Conservation (phyloP, 2,113 vertebrate species). For the Ramphastos sulfuratus region DNA sequence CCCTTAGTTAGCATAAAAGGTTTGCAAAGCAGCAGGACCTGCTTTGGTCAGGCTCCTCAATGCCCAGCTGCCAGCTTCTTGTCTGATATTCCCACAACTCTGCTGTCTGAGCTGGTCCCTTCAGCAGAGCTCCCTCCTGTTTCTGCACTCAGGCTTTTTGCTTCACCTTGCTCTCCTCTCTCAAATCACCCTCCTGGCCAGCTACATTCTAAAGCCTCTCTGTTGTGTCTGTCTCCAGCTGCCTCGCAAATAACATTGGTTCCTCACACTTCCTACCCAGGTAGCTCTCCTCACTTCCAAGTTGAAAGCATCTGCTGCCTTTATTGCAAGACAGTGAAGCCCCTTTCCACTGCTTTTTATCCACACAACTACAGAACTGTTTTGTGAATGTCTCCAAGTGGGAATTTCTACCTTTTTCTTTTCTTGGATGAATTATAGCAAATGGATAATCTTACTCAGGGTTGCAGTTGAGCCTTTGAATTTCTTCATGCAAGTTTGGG, state of each 20-base stretch:
- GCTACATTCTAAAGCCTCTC: background rate
- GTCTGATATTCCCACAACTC: background rate
- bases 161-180: background rate
- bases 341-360: background rate
- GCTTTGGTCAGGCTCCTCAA: background rate
- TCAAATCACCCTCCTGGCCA: background rate
- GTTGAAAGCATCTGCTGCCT: background rate
- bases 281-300: background rate
- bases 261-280: background rate
- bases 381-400: background rate
- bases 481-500: constrained; percentile 91
- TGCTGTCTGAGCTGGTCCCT: background rate
- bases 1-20: background rate
- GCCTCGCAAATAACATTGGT: background rate
- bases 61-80: background rate
- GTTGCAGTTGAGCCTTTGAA: constrained; percentile 93
- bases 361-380: background rate
- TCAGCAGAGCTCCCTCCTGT: background rate
- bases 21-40: background rate
- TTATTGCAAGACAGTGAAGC: background rate
- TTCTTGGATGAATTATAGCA: background rate
- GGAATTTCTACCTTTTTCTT: background rate
- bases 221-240: background rate
- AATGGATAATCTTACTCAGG: constrained; percentile 86
- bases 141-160: background rate